Evolutionary conservation across 2,888 invertebrate species (phyloP).

Genomic region (Drosophila fulvimacula): DNA sequence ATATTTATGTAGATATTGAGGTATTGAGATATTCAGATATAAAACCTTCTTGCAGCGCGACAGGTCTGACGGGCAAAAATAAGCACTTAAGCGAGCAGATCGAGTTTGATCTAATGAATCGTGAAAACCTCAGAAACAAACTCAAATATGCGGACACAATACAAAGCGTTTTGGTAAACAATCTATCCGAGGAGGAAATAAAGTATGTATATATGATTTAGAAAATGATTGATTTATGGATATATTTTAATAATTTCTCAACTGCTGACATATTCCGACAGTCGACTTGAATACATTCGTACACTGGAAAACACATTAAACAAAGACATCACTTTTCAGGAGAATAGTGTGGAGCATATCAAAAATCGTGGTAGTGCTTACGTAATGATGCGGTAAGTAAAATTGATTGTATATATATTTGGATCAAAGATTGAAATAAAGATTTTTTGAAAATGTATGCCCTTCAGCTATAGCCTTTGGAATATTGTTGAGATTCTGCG

Average conservation of each 20-base stretch:
- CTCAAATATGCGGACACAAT: background rate
- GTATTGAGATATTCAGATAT: background rate
- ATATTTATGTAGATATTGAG: background rate
- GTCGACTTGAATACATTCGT: constrained; percentile 5
- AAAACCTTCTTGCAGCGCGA: background rate
- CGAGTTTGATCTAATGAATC: background rate
- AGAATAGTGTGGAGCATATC: background rate
- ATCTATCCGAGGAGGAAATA: constrained; percentile 6
- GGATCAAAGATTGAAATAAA: no score
- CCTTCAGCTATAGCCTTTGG: background rate
- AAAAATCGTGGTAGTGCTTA: background rate
- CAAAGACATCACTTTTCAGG: background rate
- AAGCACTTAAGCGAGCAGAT: background rate
- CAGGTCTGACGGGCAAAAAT: background rate
- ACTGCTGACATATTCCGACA: background rate
- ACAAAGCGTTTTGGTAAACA: background rate
- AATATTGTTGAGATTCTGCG: background rate
- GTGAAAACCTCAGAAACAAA: background rate
- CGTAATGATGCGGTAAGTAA: constrained; percentile 3
- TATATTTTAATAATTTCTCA: background rate
- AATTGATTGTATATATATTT: background rate
- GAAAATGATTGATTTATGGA: background rate
- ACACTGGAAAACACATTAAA: background rate
- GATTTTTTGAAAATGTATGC: background rate
- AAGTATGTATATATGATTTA: background rate